Conservation (phyloP, 2,113 vertebrate genomes). For the Pimephales promelas region DNA sequence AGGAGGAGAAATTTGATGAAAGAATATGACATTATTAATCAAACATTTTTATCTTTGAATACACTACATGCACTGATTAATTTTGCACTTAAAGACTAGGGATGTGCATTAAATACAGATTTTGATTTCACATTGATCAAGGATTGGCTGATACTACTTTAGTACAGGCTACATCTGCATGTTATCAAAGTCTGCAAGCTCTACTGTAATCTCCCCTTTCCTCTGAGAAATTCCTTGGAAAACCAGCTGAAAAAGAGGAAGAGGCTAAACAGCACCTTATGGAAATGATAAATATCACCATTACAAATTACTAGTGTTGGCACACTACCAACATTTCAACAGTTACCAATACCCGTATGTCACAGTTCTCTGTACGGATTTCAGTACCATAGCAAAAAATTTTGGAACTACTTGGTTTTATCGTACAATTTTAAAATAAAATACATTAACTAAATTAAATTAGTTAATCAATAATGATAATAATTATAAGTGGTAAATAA, state of each 20-base stretch:
- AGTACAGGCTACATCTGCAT: neutral
- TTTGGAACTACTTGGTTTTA: too few relatives aligned
- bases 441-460: too few relatives aligned
- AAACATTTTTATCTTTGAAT: neutral
- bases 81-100: neutral
- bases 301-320: neutral
- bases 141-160: neutral
- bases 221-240: neutral
- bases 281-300: neutral
- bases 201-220: neutral
- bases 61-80: neutral
- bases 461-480: too few relatives aligned
- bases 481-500: too few relatives aligned
- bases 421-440: too few relatives aligned
- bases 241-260: neutral
- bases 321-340: neutral
- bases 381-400: neutral
- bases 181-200: neutral
- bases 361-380: neutral
- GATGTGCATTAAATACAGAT: neutral
- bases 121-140: neutral
- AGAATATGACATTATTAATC: too few relatives aligned
- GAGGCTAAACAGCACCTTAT: neutral
- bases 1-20: too few relatives aligned
- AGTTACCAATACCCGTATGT: neutral